Evolutionary conservation across 35 echinoderm and acorn worm species (phyloP).

Genomic region (Lytechinus variegatus): DNA sequence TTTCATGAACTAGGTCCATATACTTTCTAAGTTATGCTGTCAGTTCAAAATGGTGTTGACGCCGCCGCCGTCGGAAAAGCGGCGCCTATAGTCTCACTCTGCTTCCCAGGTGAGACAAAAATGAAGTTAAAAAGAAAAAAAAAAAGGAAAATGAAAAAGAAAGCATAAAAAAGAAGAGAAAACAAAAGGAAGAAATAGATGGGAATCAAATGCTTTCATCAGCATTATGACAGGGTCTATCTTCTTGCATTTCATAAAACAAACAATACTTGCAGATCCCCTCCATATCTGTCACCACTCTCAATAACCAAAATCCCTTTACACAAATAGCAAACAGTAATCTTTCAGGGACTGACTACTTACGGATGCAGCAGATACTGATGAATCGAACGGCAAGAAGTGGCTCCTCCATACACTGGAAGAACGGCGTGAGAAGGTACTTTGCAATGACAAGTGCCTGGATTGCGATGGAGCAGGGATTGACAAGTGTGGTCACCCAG

Average conservation of each 20-base stretch:
- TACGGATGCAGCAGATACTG: constrained; percentile 51
- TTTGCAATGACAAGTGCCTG: constrained; percentile 61
- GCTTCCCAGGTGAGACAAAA: too few relatives aligned
- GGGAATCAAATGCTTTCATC: not conserved
- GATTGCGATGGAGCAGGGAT: constrained; percentile 53
- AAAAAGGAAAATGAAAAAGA: not conserved
- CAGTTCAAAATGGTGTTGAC: too few relatives aligned
- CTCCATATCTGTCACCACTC: too few relatives aligned
- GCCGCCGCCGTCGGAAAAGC: too few relatives aligned
- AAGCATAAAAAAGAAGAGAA: not conserved
- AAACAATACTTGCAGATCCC: too few relatives aligned
- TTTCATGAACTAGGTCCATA: too few relatives aligned
- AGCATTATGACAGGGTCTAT: not conserved
- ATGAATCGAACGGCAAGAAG: constrained; percentile 46
- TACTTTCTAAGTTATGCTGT: too few relatives aligned
- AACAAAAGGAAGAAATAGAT: not conserved
- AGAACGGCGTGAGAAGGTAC: constrained; percentile 72
- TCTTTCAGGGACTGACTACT: not conserved
- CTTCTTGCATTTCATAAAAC: not conserved
- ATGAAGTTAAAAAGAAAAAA: not conserved
- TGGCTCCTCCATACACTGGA: constrained; percentile 43
- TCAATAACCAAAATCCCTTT: not conserved
- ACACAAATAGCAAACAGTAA: not conserved
- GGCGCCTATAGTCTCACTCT: too few relatives aligned
- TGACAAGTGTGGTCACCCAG: constrained; percentile 72